phyloP scores from a whole-genome alignment of 2,888 invertebrate genomes.

The Corbicula japonica region DNA sequence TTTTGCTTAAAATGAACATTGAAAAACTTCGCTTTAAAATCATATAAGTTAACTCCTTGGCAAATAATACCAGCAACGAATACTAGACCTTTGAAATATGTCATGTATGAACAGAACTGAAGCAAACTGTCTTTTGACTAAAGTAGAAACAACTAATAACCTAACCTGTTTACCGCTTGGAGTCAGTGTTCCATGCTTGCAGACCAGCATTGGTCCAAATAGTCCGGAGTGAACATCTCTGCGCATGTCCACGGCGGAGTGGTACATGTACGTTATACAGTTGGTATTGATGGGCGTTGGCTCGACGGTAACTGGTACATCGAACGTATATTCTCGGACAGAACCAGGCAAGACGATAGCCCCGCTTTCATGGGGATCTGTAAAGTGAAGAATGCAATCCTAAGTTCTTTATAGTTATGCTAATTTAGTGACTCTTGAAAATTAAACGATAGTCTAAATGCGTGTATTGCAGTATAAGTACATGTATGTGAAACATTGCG shows the following conservation, averaged over 20 bases:
- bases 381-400: background rate
- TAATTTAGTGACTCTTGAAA: too few relatives aligned
- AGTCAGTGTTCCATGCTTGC: constrained; percentile 57
- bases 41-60: too few relatives aligned
- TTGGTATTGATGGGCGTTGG: constrained; percentile 57
- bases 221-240: constrained; percentile 70
- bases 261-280: constrained; percentile 68
- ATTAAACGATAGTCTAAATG: too few relatives aligned
- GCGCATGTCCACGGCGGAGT: constrained; percentile 69
- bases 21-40: too few relatives aligned
- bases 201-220: constrained; percentile 72
- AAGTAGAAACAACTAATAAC: background rate
- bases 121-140: background rate
- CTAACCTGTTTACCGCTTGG: constrained; percentile 20
- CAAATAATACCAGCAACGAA: too few relatives aligned
- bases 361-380: constrained; percentile 23
- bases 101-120: background rate
- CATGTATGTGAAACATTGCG: too few relatives aligned
- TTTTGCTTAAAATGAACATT: too few relatives aligned
- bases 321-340: constrained; percentile 53
- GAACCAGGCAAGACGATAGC: constrained; percentile 52
- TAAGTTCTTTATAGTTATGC: too few relatives aligned
- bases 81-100: too few relatives aligned
- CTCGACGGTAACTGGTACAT: constrained; percentile 29
- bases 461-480: too few relatives aligned